Conservation (phyloP, 2,888 invertebrate species). For the Drosophila bunnanda region DNA sequence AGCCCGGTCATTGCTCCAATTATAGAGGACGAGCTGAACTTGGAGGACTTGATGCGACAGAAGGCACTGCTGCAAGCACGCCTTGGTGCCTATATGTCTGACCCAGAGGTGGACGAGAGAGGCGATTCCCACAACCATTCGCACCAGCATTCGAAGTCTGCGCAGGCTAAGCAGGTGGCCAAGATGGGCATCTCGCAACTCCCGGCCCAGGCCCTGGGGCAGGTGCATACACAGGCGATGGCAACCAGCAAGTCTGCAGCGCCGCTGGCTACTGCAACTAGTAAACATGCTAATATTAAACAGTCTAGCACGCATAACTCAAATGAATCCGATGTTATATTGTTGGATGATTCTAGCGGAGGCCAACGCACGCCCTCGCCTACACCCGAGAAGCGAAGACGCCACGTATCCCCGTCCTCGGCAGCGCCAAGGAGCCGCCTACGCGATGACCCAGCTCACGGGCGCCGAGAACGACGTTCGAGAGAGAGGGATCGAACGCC, state of each 20-base stretch:
- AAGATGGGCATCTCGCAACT: conserved; percentile 25
- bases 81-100: conserved; percentile 90
- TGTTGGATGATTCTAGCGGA: conserved; percentile 88
- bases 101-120: conserved; percentile 87
- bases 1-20: conserved; percentile 89
- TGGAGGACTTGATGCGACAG: conserved; percentile 95
- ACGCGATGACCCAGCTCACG: conserved; percentile 46
- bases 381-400: conserved; percentile 79
- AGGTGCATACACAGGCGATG: conserved; percentile 17
- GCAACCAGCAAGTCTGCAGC: conserved; percentile 60
- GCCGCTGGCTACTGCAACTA: conserved; percentile 78
- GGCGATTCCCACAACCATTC: conserved; percentile 33
- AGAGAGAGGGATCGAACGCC: conserved; percentile 58
- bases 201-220: conserved; percentile 9
- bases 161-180: conserved; percentile 19
- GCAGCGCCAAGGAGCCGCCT: conserved; percentile 49
- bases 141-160: conserved; percentile 12
- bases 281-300: conserved; percentile 84
- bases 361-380: conserved; percentile 85
- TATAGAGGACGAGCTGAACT: conserved; percentile 93
- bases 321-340: conserved; percentile 87
- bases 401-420: conserved; percentile 60
- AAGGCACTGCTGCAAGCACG: conserved; percentile 93
- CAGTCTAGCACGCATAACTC: conserved; percentile 82
- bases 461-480: conserved; percentile 44